Evolutionary conservation across 2,888 invertebrate genomes (phyloP).

Genomic region (Temnothorax unifasciatus): DNA sequence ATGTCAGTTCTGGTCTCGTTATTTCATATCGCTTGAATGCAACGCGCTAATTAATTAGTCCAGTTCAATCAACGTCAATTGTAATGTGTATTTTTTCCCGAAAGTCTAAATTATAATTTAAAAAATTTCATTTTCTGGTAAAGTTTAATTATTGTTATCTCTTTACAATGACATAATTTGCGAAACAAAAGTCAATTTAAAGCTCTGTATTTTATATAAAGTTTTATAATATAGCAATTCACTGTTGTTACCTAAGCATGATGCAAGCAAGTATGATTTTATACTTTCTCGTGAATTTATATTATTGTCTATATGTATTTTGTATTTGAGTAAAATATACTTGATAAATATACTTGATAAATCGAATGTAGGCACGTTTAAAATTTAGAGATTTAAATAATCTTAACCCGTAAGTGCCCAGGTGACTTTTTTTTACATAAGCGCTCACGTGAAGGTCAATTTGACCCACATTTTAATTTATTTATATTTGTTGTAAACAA

Average conservation of each 20-base stretch:
- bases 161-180: not conserved
- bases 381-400: not conserved
- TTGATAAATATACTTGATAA: not conserved
- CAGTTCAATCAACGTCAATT: not conserved
- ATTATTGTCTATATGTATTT: not conserved
- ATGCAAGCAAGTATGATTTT: too few relatives aligned
- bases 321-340: not conserved
- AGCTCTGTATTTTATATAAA: not conserved
- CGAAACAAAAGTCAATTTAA: not conserved
- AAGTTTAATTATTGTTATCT: not conserved
- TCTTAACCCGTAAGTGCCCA: not conserved
- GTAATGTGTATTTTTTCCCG: not conserved
- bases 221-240: not conserved
- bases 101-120: not conserved
- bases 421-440: too few relatives aligned
- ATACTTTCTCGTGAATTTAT: not conserved
- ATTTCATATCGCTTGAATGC: slow-evolving; percentile 9
- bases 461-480: too few relatives aligned
- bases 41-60: slow-evolving; percentile 14
- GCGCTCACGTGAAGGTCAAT: too few relatives aligned
- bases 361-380: not conserved
- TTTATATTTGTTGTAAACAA: too few relatives aligned
- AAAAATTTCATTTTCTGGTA: not conserved
- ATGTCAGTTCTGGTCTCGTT: not conserved
- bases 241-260: not conserved